These are phyloP conservation scores for Archips crataeganus DNA, from an alignment of 2,888 invertebrate species.

Conservation along the genomic window DNA sequence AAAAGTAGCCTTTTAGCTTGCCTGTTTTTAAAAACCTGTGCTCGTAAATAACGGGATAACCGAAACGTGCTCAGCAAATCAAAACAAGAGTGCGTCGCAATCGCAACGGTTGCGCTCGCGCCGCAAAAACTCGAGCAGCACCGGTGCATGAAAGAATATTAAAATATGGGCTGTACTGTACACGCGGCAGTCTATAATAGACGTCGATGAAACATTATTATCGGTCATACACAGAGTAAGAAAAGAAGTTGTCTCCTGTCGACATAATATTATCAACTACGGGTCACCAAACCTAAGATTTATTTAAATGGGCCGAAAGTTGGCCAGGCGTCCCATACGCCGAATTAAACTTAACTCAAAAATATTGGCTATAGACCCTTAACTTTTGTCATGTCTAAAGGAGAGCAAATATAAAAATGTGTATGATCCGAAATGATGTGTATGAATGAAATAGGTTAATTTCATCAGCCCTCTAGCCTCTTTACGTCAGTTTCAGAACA, in stretches of 20 bases:
- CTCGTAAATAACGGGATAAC: slow-evolving; percentile 39
- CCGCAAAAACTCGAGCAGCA: slow-evolving; percentile 35
- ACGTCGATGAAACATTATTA: slow-evolving; percentile 9
- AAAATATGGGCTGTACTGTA: slow-evolving; percentile 40
- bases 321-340: no score
- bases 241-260: no score
- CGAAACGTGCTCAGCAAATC: slow-evolving; percentile 41
- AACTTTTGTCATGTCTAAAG: no score
- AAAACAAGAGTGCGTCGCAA: slow-evolving; percentile 39
- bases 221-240: no score
- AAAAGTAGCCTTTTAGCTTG: slow-evolving; percentile 24
- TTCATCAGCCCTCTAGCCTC: neutral
- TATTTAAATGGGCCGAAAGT: no score
- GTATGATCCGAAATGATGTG: no score
- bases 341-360: no score
- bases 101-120: slow-evolving; percentile 31
- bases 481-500: neutral
- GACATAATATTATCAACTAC: no score
- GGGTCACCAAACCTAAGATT: no score
- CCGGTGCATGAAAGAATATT: slow-evolving; percentile 42
- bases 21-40: slow-evolving; percentile 22
- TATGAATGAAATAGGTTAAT: neutral
- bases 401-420: no score
- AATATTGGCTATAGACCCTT: no score
- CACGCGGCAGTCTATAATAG: neutral